Conservation (phyloP, 2,888 invertebrate genomes). For the Parelbella ahira region DNA sequence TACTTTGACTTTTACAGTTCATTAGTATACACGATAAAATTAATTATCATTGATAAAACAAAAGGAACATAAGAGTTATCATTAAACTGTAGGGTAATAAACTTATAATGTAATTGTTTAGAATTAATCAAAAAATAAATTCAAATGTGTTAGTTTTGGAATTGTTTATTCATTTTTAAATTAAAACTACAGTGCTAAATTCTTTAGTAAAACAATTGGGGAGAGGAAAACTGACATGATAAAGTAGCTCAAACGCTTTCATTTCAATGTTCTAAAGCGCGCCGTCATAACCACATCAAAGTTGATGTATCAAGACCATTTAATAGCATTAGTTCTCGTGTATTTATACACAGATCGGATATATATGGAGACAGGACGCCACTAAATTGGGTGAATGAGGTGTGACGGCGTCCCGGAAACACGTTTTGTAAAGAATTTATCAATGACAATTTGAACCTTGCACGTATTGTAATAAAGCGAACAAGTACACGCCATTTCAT, state of each 20-base stretch:
- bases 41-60: too few species aligned
- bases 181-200: too few species aligned
- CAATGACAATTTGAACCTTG: slow-evolving; percentile 29
- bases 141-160: too few species aligned
- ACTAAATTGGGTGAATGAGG: slow-evolving; percentile 47
- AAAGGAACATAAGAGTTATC: too few species aligned
- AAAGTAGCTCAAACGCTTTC: neutral
- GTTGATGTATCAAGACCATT: slow-evolving; percentile 19
- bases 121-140: too few species aligned
- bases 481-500: slow-evolving; percentile 9
- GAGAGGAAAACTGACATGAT: too few species aligned
- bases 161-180: too few species aligned
- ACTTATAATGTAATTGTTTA: too few species aligned
- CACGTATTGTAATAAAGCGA: slow-evolving; percentile 19
- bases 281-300: slow-evolving; percentile 20
- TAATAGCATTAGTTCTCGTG: slow-evolving; percentile 27
- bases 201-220: too few species aligned
- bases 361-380: slow-evolving; percentile 37
- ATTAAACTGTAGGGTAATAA: too few species aligned
- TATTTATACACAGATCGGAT: slow-evolving; percentile 33
- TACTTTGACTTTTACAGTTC: too few species aligned
- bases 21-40: too few species aligned
- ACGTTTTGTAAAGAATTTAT: neutral
- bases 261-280: slow-evolving; percentile 7
- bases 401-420: slow-evolving; percentile 37